Base-by-base conservation (phyloP, 2,797 vertebrate species). In the Xerus rutilus region DNA sequence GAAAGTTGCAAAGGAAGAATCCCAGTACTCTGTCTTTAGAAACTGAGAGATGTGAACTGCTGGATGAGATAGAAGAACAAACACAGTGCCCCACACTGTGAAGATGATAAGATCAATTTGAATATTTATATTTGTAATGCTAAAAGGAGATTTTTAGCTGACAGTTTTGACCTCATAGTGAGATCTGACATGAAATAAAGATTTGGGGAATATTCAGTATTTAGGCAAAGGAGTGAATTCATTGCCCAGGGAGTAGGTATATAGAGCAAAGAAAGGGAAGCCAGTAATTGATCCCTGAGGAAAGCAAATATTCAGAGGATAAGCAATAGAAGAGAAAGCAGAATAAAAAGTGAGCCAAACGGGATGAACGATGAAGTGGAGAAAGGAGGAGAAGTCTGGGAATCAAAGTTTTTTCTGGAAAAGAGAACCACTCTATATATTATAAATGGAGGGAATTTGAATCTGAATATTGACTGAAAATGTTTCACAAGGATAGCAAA, bases 81-180 rank as follows among this genome's bases (percentile, higher is more conserved):
- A 57, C n/a, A 70, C 21, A 35, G 8, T 54, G 67, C 25, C 49
- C 21, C 76, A 86, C 28, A 45, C 43, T 65, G 49, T 30, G 86
- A 81, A 65, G 52, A 87, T 79, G 47, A 52, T 67, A 76, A 74
- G 20, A 86, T 83, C 82, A 32, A 86, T 91, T 57, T 93, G 47
- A 91, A 76, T 91, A 89, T 88, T 94, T 93, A 67, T 82, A 92
- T 95, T 83, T 83, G 39, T 47, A 82, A 86, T 76, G 47, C 32
- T 47, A 92, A 84, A 45, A 81, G 76, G 28, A 95, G 43, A 91
- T 18, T 93, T 95, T 94, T 57, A 94, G 32, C 23, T 35, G 54
- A 43, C 10, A 86, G 43, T 20, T 30, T 86, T 95, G 76, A 93
- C 65, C 70, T 93, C 59, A 73, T 17, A 54, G 65, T 81, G 35